These are phyloP conservation scores for Xenopus petersii DNA, from an alignment of 2,797 vertebrate species.

Conservation along the genomic window DNA sequence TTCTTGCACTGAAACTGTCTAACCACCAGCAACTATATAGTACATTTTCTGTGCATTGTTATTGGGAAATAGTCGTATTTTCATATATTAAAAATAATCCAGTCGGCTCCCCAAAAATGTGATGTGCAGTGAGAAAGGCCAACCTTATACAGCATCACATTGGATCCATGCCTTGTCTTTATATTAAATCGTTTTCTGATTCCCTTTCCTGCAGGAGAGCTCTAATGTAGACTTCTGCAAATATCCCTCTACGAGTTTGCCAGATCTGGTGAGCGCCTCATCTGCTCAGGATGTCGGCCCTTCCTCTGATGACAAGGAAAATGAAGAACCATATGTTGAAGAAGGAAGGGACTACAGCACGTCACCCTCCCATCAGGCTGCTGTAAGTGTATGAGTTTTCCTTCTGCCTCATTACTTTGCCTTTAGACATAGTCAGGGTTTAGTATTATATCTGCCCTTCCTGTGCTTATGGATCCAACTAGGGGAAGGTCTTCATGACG, in stretches of 20 bases:
- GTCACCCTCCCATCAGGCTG: slow-evolving; percentile 57
- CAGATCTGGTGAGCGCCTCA: slow-evolving; percentile 84
- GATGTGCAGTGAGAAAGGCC: no score
- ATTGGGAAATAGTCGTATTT: no score
- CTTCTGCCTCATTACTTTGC: background rate
- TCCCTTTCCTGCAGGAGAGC: slow-evolving; percentile 68
- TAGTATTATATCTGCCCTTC: slow-evolving; percentile 7
- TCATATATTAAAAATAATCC: no score
- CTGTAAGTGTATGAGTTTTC: slow-evolving; percentile 66
- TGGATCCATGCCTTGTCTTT: no score
- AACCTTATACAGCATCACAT: no score
- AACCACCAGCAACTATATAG: no score
- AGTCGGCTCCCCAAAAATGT: no score
- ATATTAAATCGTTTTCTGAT: no score
- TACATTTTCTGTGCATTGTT: no score
- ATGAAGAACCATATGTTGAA: slow-evolving; percentile 69
- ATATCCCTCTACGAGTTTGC: slow-evolving; percentile 86
- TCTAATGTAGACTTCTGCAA: slow-evolving; percentile 82
- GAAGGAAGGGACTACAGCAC: slow-evolving; percentile 63
- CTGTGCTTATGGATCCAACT: background rate
- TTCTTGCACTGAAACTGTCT: no score
- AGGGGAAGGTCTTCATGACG: slow-evolving; percentile 30
- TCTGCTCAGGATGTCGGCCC: slow-evolving; percentile 70
- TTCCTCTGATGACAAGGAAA: slow-evolving; percentile 76
- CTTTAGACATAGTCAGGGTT: no score